Conservation (phyloP, 2,113 vertebrate species). For the Ptilonorhynchus violaceus region DNA sequence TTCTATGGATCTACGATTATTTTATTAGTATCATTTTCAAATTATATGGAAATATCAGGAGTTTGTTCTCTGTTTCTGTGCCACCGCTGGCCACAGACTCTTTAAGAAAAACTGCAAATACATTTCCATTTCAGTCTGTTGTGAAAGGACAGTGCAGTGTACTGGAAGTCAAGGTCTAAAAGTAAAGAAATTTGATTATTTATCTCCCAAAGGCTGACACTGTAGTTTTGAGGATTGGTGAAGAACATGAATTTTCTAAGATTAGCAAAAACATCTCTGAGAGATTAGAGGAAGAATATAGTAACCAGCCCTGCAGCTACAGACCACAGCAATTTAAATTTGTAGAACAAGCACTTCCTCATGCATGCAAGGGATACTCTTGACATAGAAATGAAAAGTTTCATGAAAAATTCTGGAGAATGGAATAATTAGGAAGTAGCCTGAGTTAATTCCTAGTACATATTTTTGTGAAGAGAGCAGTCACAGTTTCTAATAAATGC, state of each 20-base stretch:
- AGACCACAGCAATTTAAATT: neutral
- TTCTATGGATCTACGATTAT: neutral
- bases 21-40: neutral
- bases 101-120: neutral
- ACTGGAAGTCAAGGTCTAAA: neutral
- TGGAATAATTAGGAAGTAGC: neutral
- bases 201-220: conserved; percentile 4
- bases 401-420: neutral
- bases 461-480: neutral
- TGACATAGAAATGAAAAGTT: neutral
- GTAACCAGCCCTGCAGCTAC: neutral
- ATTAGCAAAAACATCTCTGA: neutral
- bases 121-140: neutral
- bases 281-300: neutral
- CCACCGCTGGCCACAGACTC: neutral
- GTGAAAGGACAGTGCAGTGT: neutral
- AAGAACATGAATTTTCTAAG: neutral
- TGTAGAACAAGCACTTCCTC: neutral
- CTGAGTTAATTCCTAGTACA: neutral
- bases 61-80: neutral
- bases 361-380: neutral
- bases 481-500: neutral
- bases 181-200: neutral
- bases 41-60: neutral
- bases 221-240: neutral